Conservation (phyloP, 2,797 vertebrate genomes). For the Falco concolor region DNA sequence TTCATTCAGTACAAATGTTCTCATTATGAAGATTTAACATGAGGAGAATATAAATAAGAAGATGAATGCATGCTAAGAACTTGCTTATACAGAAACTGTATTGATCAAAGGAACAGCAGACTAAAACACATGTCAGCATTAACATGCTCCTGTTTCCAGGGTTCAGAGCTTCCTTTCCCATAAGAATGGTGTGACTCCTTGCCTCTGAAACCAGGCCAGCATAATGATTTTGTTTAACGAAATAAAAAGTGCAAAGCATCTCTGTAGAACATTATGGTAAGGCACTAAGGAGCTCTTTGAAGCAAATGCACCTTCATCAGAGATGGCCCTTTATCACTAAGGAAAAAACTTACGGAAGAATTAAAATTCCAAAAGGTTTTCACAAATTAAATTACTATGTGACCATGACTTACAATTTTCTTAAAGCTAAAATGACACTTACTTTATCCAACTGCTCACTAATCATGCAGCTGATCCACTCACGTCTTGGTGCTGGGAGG, state of each 20-base stretch:
- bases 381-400: background rate
- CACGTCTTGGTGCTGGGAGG: background rate
- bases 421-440: background rate
- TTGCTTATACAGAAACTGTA: slow-evolving; percentile 5
- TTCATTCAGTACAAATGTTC: slow-evolving; percentile 63
- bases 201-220: background rate
- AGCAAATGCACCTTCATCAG: background rate
- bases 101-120: slow-evolving; percentile 31
- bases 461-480: background rate
- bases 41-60: slow-evolving; percentile 62
- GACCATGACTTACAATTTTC: background rate
- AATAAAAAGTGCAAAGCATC: background rate
- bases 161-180: background rate
- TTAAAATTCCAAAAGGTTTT: background rate
- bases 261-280: background rate
- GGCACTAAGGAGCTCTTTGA: background rate
- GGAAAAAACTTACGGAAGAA: background rate
- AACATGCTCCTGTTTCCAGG: background rate
- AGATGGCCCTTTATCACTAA: background rate
- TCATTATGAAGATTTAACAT: slow-evolving; percentile 38
- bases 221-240: background rate
- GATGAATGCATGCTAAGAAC: background rate
- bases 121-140: background rate
- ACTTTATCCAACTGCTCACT: background rate
- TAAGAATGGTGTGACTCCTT: background rate